Conservation (phyloP, 2,888 invertebrate genomes). For the Pristionchus fissidentatus region DNA sequence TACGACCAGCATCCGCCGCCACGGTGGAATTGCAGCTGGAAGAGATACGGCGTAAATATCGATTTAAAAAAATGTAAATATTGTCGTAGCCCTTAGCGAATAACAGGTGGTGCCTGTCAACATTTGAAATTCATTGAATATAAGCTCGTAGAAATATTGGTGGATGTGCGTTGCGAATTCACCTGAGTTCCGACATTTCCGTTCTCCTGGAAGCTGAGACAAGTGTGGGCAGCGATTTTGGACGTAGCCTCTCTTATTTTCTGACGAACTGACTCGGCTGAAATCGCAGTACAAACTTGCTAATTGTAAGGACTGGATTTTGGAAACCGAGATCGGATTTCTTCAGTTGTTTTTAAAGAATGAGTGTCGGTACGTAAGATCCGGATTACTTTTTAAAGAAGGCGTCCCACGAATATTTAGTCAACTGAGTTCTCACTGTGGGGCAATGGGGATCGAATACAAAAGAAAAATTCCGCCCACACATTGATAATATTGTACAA, state of each 20-base stretch:
- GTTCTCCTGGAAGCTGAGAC: constrained; percentile 21
- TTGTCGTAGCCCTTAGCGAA: background rate
- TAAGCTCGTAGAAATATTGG: background rate
- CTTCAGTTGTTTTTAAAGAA: background rate
- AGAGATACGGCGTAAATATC: background rate
- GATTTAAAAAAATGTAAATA: background rate
- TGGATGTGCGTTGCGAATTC: background rate
- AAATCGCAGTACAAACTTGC: background rate
- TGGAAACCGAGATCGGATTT: background rate
- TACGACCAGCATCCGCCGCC: background rate
- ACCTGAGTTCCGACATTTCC: background rate
- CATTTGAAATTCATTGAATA: background rate
- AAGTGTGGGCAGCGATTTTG: constrained; percentile 17
- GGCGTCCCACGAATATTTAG: too few species aligned
- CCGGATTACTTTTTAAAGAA: too few species aligned
- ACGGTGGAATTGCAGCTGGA: constrained; percentile 1
- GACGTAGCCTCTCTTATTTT: background rate
- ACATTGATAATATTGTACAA: too few species aligned
- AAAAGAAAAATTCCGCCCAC: too few species aligned
- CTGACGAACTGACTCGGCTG: background rate
- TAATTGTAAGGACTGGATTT: background rate
- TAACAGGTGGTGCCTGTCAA: background rate
- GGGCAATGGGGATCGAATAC: too few species aligned
- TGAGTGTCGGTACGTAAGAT: too few species aligned
- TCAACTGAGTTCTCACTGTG: too few species aligned